Conservation (phyloP, 2,113 vertebrate species). For the Corythornis cristatus region DNA sequence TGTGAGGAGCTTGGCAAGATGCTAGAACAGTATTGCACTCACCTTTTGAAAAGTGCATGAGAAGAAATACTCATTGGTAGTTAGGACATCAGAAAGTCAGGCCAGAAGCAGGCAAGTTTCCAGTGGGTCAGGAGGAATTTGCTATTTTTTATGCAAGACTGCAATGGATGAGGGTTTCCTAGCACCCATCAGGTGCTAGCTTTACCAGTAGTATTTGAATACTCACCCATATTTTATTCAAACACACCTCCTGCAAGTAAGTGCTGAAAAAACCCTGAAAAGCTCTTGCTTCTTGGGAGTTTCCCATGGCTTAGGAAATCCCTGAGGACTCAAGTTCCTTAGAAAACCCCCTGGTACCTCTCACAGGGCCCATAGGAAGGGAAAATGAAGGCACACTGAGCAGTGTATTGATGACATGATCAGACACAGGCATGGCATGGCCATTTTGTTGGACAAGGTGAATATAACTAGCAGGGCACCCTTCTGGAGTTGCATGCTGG, state of each 20-base stretch:
- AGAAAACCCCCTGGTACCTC: neutral
- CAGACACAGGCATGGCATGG: neutral
- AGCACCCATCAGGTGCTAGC: neutral
- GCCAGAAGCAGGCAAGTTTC: neutral
- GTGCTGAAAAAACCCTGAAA: neutral
- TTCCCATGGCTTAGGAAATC: neutral
- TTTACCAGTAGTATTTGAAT: neutral
- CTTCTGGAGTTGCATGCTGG: neutral
- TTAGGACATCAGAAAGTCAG: neutral
- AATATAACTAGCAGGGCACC: neutral
- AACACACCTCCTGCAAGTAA: neutral
- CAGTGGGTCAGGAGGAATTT: neutral
- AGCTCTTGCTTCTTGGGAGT: neutral
- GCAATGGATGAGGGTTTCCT: neutral
- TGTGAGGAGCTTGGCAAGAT: neutral
- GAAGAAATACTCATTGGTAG: neutral
- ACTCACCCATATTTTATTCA: neutral
- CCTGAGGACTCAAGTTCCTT: neutral
- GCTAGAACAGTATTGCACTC: neutral
- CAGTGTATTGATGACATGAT: neutral
- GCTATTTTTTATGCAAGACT: neutral
- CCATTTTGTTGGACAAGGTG: neutral
- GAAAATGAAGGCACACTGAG: neutral
- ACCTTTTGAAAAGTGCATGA: neutral
- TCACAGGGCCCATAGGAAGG: neutral